Evolutionary conservation across 2,797 vertebrate genomes (phyloP).

Genomic region (Bradypus variegatus): DNA sequence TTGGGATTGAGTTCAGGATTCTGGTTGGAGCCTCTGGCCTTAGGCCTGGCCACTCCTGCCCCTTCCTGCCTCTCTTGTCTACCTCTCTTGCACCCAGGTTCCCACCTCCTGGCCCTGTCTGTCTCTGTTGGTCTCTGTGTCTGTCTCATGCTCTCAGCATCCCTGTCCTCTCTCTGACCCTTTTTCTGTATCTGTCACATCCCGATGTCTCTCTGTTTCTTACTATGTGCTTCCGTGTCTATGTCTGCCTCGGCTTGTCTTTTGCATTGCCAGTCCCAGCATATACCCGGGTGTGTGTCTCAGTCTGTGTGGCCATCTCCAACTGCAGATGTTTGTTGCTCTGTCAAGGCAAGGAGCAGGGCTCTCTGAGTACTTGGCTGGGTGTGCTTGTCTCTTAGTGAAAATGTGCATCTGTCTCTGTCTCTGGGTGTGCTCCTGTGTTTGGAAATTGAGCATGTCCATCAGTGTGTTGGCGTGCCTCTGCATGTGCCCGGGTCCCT

Average conservation of each 20-base stretch:
- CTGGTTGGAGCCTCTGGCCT: neutral
- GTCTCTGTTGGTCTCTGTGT: neutral
- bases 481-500: neutral
- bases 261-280: neutral
- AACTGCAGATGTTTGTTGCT: neutral
- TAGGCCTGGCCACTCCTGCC: neutral
- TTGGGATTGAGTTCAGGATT: neutral
- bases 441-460: neutral
- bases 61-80: neutral
- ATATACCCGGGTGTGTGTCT: neutral
- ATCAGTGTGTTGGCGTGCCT: neutral
- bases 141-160: neutral
- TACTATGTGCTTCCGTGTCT: neutral
- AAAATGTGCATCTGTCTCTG: neutral
- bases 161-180: neutral
- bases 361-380: neutral
- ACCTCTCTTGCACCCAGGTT: neutral
- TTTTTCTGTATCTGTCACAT: neutral
- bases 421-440: neutral
- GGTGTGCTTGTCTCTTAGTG: neutral
- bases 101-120: neutral
- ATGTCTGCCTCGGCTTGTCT: neutral
- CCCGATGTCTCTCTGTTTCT: neutral
- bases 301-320: neutral
- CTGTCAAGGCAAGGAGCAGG: neutral